Evolutionary conservation across 2,797 vertebrate species (phyloP), one percentile per base, ranked within the genome.

Genomic region (Thaleichthys pacificus): DNA sequence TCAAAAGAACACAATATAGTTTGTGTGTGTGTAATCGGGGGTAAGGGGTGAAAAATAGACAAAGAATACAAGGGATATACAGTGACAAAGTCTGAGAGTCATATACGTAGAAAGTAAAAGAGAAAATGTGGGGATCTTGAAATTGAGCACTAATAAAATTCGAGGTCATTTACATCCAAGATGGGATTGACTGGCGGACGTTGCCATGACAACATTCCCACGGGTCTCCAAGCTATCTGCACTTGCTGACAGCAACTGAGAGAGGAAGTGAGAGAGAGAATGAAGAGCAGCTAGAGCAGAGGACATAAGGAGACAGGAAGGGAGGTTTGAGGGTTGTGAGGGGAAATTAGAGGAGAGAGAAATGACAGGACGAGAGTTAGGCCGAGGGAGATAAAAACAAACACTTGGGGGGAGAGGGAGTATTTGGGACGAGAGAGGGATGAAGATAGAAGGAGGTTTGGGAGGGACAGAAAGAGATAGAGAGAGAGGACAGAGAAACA

Each of bases 61-160:
- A 66, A 42, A 28, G 64, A 73, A 32, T 54, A 58, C 56, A 66
- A 65, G 49, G 19, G 49, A 56, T 64, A 51, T 63, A 30, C 51
- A 74, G 66, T 61, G 68, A 58, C 60, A 57, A 66, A 56, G 54
- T 47, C 22, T 64, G 73, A 60, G 26, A n/a, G 57, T 21, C 65
- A 49, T 47, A 35, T 68, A 62, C 71, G 15, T 24, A 72, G 69
- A 62, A 38, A 76, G 61, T 69, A 62, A 75, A 72, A 62, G 78
- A 56, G 76, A 76, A 73, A 83, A 80, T 75, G 76, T 79, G 74
- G 80, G 76, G 79, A 85, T 85, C 78, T 83, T 81, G 76, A 87
- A 87, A 86, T 84, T 84, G 84, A 82, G 85, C 82, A 78, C 83
- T 88, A 87, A 87, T 88, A 87, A 88, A 87, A 87, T 87, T 83